Evolutionary conservation across 1,140 invertebrate genomes (phyloP), one percentile per base, ranked within the genome.

Genomic region (Anoplolepis gracilipes): DNA sequence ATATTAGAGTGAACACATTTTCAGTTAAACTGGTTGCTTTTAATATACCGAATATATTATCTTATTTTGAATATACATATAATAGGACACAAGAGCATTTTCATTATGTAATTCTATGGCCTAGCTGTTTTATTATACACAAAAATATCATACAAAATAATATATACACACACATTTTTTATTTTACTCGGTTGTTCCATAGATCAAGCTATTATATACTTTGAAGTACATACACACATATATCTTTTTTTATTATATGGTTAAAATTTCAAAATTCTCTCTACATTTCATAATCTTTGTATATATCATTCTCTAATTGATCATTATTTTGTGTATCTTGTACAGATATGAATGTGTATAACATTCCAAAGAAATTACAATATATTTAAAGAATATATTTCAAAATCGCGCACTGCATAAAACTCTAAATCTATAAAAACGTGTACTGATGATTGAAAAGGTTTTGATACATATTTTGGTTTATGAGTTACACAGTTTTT

Each of bases 281-380:
- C 1, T 19, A 49, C 16, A 19, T 49, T 49, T 49, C 46, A 49
- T 49, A 39, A 78, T 67, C 57, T 64, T 36, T 85, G 53, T 72
- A 84, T 49, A 28, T 36, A 64, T 78, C 19, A 36, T 85, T 85
- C 46, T 49, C 46, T 49, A 10, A 59, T 61, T 55, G 75, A 85
- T 53, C 42, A 36, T 42, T 22, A 57, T 8, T 53, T 84, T 85
- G 6, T 59, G 19, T 57, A 75, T 84, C 33, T n/a, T 84, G 7
- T 85, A n/a, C 25, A 75, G 1, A 73, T 65, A 49, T 5, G 57
- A 22, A 36, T 67, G 36, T 62, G 22, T 16, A 22, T 72, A 70
- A 89, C 76, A 87, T 86, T 89, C 87, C 77, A 30, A 86, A 67
- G 46, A 85, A 70, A 85, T 76, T 78, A 25, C 22, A 33, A 67